Evolutionary conservation across 2,113 vertebrate species (phyloP).

Genomic region (Lethenteron reissneri): DNA sequence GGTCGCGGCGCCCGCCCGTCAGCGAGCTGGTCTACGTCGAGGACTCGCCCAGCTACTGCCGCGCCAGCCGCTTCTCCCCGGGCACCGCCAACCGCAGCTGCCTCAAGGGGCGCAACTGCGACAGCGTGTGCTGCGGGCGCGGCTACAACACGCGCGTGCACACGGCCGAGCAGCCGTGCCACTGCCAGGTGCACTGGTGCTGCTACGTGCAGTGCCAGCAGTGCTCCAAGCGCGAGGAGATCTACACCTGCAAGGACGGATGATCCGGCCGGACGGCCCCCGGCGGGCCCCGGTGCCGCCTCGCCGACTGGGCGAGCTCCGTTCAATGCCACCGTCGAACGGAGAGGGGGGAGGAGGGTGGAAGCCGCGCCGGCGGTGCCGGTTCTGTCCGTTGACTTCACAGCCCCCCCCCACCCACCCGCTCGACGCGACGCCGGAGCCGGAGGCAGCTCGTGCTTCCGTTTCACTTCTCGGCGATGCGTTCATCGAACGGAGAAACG

Average conservation of each 20-base stretch:
- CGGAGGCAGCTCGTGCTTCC: too few species aligned
- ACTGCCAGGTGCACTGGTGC: conserved; percentile 95
- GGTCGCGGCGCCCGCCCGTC: conserved; percentile 22
- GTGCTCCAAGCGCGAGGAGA: conserved; percentile 66
- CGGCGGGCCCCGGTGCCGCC: too few species aligned
- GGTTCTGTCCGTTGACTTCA: too few species aligned
- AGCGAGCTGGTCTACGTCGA: conserved; percentile 73
- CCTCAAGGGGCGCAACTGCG: conserved; percentile 62
- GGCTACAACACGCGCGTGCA: conserved; percentile 84
- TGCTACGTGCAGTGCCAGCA: conserved; percentile 95
- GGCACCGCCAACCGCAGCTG: conserved; percentile 62
- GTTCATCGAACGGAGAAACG: too few species aligned
- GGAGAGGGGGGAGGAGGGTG: too few species aligned
- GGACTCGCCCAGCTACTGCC: conserved; percentile 86
- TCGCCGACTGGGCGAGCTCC: too few species aligned
- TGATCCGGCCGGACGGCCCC: not conserved
- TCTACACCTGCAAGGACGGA: conserved; percentile 79
- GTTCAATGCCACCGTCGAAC: too few species aligned
- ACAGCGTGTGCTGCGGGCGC: conserved; percentile 76
- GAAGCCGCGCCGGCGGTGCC: too few species aligned
- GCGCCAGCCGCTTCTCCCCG: conserved; percentile 58
- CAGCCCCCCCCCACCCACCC: too few species aligned
- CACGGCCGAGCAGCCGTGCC: conserved; percentile 69
- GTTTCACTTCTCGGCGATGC: too few species aligned
- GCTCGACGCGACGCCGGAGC: too few species aligned